phyloP scores from a whole-genome alignment of 2,888 invertebrate genomes.

The Drosophila fungiperda region DNA sequence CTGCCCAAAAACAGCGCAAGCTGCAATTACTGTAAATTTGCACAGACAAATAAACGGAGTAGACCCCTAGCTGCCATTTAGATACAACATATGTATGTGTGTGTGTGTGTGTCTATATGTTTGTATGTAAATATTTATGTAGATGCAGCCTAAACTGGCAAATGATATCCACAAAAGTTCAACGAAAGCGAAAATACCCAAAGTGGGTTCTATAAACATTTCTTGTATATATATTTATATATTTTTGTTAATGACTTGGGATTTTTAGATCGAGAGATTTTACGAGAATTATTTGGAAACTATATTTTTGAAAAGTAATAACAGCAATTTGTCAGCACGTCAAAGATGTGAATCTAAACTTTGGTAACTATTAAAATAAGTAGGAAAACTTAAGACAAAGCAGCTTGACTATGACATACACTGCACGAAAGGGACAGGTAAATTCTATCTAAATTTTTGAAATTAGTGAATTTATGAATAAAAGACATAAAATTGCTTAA shows the following conservation, averaged over 20 bases:
- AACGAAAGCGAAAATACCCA: conserved; percentile 9
- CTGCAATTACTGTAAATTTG: conserved; percentile 74
- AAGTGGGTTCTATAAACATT: not conserved
- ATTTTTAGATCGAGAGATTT: not conserved
- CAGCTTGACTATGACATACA: not conserved
- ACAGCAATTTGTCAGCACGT: not conserved
- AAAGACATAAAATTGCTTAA: not conserved
- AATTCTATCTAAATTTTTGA: not conserved
- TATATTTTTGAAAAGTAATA: not conserved
- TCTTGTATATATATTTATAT: not conserved
- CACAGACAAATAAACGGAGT: conserved; percentile 53
- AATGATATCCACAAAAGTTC: not conserved
- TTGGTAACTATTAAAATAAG: not conserved
- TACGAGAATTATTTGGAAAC: not conserved
- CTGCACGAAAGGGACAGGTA: not conserved
- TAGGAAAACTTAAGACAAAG: not conserved
- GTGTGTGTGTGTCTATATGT: not conserved
- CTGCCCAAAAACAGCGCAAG: conserved; percentile 49
- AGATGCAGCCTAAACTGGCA: not conserved
- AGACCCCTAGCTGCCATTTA: conserved; percentile 11
- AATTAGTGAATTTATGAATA: not conserved
- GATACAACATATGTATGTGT: not conserved
- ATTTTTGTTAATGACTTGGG: not conserved
- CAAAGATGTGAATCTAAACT: not conserved
- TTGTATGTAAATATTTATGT: not conserved